Base-by-base conservation (phyloP, 2,888 invertebrate genomes). In the Eugnorisma glareosa region DNA sequence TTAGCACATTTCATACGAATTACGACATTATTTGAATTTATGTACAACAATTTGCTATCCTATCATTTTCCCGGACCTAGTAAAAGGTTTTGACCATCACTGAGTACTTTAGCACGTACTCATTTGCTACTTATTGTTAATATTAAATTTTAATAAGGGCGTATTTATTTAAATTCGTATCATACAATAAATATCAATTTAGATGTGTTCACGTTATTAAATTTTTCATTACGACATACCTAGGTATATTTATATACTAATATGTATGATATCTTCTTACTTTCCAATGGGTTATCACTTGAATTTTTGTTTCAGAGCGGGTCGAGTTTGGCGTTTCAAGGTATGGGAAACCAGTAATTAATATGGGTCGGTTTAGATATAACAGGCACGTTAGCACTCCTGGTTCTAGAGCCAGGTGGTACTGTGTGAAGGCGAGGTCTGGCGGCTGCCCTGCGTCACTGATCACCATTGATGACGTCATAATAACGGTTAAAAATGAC, bases 361-460 rank as follows among this genome's bases (percentile, higher is more conserved):
- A 21, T n/a, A 77, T 76, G 24, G 82, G 80, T 31, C 21, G 59
- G 15, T 31, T 70, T 37, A 82, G 82, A 37, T 80, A 80, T 67
- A 77, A 70, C 43, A 90, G 86, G 70, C 85, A 87, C 72, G 45
- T 73, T 66, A 76, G 72, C 1, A 86, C 81, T 51, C 77, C 43
- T 1, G 89, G 91, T 3, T 35, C 86, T 5, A 89, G 73, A 24
- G 86, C 57, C 15, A 82, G 88, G 35, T 93, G 92, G 93, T 73
- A 74, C 5, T 92, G 92, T 35, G 82, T 82, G 3, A 79, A 82
- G 37, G 59, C 76, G 83, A 37, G 51, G 37, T 79, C 67, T 2
- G 91, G 91, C 0, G 90, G 91, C 0, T 93, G 93, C 67, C 92
- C 7, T 77, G 69, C 40, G 43, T 92, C 61, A 84, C 79, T 74